phyloP scores from a whole-genome alignment of 2,888 invertebrate species.

The Campaea margaritaria region DNA sequence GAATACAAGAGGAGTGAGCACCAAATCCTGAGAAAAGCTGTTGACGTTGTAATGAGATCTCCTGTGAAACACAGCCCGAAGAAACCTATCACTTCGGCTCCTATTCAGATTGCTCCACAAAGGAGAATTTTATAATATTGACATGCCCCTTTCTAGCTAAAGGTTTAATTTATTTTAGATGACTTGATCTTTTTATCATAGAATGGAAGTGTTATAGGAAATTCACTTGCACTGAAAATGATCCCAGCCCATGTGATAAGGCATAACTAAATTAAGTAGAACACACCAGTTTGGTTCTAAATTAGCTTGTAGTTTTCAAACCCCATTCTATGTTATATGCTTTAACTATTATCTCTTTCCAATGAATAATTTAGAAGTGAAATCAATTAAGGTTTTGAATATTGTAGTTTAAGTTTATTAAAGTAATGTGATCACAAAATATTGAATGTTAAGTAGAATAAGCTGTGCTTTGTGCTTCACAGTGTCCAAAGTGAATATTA shows the following conservation, averaged over 20 bases:
- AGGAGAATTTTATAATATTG: constrained; percentile 67
- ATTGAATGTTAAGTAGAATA: not conserved
- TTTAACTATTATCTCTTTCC: too few species aligned
- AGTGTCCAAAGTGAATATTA: too few species aligned
- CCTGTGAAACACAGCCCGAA: constrained; percentile 79
- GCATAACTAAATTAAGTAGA: too few species aligned
- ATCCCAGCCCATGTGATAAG: too few species aligned
- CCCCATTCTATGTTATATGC: too few species aligned
- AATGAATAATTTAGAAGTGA: too few species aligned
- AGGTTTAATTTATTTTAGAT: constrained; percentile 35
- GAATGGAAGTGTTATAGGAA: not conserved
- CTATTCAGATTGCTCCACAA: constrained; percentile 73
- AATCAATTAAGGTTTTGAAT: too few species aligned
- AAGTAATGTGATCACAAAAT: not conserved
- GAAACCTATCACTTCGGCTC: constrained; percentile 72
- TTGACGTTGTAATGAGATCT: constrained; percentile 80
- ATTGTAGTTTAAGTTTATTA: too few species aligned
- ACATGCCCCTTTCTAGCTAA: constrained; percentile 36
- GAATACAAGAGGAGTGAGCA: constrained; percentile 88
- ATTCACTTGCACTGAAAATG: too few species aligned
- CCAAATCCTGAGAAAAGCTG: constrained; percentile 76
- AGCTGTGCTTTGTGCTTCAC: too few species aligned
- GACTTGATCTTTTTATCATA: constrained; percentile 20
- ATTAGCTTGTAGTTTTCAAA: too few species aligned
- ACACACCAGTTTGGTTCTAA: too few species aligned